phyloP scores from a whole-genome alignment of 2,113 vertebrate genomes.

The Phoxinus phoxinus region DNA sequence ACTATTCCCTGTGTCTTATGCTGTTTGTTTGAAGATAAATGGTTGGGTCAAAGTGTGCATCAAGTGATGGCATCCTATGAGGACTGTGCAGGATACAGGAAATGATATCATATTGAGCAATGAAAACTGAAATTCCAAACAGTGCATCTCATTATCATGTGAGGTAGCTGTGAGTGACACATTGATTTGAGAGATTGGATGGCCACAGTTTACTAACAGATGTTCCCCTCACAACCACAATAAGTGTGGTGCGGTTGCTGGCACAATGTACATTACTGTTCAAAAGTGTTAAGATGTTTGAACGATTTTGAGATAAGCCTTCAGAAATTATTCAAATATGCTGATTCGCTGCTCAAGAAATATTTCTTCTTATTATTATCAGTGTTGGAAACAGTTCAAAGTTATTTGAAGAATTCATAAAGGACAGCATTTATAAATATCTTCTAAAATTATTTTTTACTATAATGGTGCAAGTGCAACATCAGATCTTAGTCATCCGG shows the following conservation, averaged over 20 bases:
- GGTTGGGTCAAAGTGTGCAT: not conserved
- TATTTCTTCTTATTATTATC: not conserved
- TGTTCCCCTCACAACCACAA: not conserved
- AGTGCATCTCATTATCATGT: slow-evolving; percentile 1
- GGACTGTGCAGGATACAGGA: not conserved
- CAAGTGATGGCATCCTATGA: not conserved
- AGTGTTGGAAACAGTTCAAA: too few species aligned
- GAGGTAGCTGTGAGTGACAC: not conserved
- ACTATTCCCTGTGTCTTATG: not conserved
- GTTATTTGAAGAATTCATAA: too few species aligned
- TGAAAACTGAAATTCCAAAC: not conserved
- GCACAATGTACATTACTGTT: not conserved
- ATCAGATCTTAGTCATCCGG: not conserved
- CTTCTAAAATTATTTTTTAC: not conserved
- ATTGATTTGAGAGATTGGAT: slow-evolving; percentile 1
- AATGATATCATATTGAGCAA: not conserved
- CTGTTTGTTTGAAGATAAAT: not conserved
- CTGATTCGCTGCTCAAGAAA: not conserved
- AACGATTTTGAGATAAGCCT: too few species aligned
- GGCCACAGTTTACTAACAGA: not conserved
- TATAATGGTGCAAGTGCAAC: not conserved
- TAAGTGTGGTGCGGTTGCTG: not conserved
- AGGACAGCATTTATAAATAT: too few species aligned
- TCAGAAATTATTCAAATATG: not conserved
- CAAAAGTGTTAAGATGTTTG: not conserved